Evolutionary conservation across 2,888 invertebrate genomes (phyloP).

Genomic region (Lamellibrachia columna): DNA sequence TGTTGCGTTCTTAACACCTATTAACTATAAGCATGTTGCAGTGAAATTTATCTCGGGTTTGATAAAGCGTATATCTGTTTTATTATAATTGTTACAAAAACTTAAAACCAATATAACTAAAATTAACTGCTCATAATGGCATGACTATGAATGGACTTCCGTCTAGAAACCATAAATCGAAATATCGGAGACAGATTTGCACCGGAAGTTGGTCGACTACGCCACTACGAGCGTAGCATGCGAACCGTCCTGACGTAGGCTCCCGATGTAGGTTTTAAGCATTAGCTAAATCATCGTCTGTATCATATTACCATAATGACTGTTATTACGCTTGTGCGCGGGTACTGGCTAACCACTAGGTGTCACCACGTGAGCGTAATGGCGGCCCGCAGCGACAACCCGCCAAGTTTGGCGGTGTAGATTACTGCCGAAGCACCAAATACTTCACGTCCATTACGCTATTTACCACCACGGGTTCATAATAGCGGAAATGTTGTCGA

Average conservation of each 20-base stretch:
- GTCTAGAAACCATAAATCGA: background rate
- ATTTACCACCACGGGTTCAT: background rate
- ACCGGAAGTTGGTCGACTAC: background rate
- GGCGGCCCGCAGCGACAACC: background rate
- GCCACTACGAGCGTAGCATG: background rate
- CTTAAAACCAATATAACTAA: too few relatives aligned
- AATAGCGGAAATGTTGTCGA: conserved; percentile 1
- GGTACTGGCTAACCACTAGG: background rate
- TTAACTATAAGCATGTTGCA: background rate
- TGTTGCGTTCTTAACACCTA: background rate
- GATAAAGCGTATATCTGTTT: background rate
- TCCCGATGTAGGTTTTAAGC: background rate
- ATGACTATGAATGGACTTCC: background rate
- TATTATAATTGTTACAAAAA: background rate
- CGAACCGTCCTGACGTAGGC: background rate
- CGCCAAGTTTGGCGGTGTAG: background rate
- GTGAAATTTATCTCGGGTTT: background rate
- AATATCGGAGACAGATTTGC: conserved; percentile 16
- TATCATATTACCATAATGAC: background rate
- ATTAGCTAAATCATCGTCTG: background rate
- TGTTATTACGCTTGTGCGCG: conserved; percentile 16
- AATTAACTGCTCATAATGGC: background rate
- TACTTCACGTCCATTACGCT: conserved; percentile 9
- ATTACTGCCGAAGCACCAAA: background rate
- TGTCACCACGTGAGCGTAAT: background rate